Base-by-base conservation (phyloP, 2,888 invertebrate species). In the Panopea generosa region DNA sequence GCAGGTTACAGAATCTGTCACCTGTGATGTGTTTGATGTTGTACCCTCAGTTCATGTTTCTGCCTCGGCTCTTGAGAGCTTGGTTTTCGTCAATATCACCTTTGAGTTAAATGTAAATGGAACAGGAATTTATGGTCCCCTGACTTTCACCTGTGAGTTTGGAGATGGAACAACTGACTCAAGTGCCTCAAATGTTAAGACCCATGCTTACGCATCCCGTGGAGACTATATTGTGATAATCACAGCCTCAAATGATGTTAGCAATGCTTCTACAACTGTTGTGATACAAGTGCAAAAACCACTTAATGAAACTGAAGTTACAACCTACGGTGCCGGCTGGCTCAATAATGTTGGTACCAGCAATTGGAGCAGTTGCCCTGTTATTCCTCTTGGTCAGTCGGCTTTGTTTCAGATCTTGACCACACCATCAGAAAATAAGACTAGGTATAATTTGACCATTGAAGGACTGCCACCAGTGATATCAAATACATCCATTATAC, bases 221-320 rank as follows among this genome's bases (percentile, higher is more conserved):
- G 75, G 76, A 18, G 63, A 67, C n/a, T 80, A 75, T 29, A 78
- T 67, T 33, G 77, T 83, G 0, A 77, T 55, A 26, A 68, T 83
- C 1, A 63, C 59, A 1, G 83, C 71, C 20, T 56, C 68, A 20
- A 85, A 82, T 65, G 80, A 75, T 9, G 72, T 79, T 1, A 79
- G 82, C 43, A 50, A 29, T 22, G 62, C 57, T 9, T 26, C 65
- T 24, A 52, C 49, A n/a, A 38, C 47, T n/a, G 29, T 26, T 16
- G 24, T 38, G 14, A 52, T 83, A 9, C 60, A 77, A 38, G 83
- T 77, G 9, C 77, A 84, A 53, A 63, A 57, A 9, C n/a, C 29
- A 1, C 59, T 85, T 11, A 70, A 59, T 2, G 38, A 22, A 33
- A 77, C 83, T 0, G 53, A 16, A 3, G 14, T 80, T 6, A 2